Percentiles rank a stretch among this genome's conserved stretches.
Conservation (phyloP, 2,888 invertebrate species). For the Ophonus ardosiacus region DNA sequence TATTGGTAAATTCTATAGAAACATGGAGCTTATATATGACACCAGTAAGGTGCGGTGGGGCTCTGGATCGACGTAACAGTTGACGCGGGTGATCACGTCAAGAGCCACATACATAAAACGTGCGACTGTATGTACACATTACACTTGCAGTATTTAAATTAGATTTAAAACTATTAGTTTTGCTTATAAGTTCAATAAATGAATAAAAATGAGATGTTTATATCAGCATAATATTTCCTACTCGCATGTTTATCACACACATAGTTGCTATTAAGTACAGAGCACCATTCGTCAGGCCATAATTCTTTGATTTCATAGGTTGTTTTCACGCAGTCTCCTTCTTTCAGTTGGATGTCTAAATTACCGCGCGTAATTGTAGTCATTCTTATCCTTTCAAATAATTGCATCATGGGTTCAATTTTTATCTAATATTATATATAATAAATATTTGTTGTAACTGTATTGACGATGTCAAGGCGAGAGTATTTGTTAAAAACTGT, state of each 20-base stretch:
- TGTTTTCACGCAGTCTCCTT: conserved; percentile 60
- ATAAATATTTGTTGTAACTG: too few species aligned
- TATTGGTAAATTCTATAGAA: conserved; percentile 46
- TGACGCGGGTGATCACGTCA: conserved; percentile 59
- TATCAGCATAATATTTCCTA: not conserved
- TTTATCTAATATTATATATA: not conserved
- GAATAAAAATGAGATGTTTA: not conserved
- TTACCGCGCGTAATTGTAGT: conserved; percentile 45
- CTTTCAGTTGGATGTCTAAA: conserved; percentile 54
- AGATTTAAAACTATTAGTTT: not conserved
- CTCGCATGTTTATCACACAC: conserved; percentile 9
- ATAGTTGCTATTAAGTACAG: conserved; percentile 61
- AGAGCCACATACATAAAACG: conserved; percentile 26
- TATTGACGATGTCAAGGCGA: too few species aligned
- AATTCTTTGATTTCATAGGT: conserved; percentile 69
- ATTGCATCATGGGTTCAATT: not conserved
- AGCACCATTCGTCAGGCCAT: conserved; percentile 70
- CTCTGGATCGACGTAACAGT: conserved; percentile 44
- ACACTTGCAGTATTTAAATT: conserved; percentile 35
- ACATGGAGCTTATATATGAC: conserved; percentile 67
- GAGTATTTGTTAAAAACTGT: too few species aligned
- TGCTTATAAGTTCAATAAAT: conserved; percentile 2
- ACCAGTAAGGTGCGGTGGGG: conserved; percentile 61
- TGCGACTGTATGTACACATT: conserved; percentile 35
- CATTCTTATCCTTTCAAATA: conserved; percentile 14